Evolutionary conservation across 2,888 invertebrate genomes (phyloP).

Genomic region (Aphidius colemani): DNA sequence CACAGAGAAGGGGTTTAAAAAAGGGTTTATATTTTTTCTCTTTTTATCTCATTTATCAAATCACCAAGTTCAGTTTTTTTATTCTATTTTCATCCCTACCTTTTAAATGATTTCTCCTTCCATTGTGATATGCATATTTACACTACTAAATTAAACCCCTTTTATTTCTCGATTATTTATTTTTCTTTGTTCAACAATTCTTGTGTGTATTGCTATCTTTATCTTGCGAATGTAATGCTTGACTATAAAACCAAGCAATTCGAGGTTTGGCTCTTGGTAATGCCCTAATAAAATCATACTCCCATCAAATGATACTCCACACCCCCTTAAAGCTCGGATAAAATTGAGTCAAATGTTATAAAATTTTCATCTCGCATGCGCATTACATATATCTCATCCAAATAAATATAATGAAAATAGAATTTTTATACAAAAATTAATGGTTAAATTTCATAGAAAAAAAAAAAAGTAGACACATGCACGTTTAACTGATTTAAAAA

Average conservation of each 20-base stretch:
- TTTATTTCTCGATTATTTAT: constrained; percentile 12
- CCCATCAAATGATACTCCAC: constrained; percentile 51
- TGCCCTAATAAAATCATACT: constrained; percentile 61
- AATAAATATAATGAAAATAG: constrained; percentile 19
- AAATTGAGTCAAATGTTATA: no score
- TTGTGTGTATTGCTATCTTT: no score
- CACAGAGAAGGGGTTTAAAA: no score
- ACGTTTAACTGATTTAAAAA: constrained; percentile 5
- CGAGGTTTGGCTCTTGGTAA: constrained; percentile 58
- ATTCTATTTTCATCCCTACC: background rate
- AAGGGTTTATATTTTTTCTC: no score
- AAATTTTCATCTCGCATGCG: no score
- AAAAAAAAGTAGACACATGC: constrained; percentile 3
- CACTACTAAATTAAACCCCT: constrained; percentile 23
- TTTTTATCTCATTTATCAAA: background rate
- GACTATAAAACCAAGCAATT: constrained; percentile 52
- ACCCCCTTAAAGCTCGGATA: constrained; percentile 19
- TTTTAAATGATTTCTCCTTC: background rate
- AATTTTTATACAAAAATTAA: constrained; percentile 16
- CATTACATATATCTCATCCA: background rate
- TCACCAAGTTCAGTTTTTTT: background rate
- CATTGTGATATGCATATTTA: constrained; percentile 1
- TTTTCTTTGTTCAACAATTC: constrained; percentile 26
- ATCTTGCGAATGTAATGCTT: no score
- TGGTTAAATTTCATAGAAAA: constrained; percentile 17